Evolutionary conservation across 2,888 invertebrate genomes (phyloP), one percentile per base, ranked within the genome.

Genomic region (Brachylomia viminalis): DNA sequence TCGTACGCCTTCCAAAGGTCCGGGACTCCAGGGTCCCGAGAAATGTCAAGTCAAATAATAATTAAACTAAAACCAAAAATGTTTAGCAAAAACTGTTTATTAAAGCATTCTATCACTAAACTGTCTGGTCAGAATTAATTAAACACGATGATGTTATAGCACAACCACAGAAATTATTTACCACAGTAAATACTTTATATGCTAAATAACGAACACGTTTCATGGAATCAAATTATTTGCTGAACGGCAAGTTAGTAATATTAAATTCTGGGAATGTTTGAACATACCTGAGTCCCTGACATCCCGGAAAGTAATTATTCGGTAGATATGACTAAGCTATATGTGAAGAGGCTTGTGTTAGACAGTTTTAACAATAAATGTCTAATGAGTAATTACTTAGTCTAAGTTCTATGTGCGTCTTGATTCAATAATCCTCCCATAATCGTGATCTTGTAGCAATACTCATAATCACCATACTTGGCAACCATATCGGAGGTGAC

Each of bases 201-300:
- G n/a, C n/a, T 20, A 54, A 76, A 61, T 73, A 67, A 62, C 45
- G 23, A 64, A 42, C 47, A 77, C 47, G n/a, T 66, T 70, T 76
- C 59, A 56, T 49, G 33, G 11, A 66, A 70, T 65, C 52, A 80
- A 59, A 70, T 71, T 80, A 71, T 52, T 58, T 33, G 38, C 11
- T 61, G 33, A 42, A 66, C 27, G 30, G 61, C 13, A 67, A 80
- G 61, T 76, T 81, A 27, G 47, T 15, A 45, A 70, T 62, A 76
- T 81, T 61, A 52, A 76, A 80, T 81, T 77, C 42, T 10, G 54
- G 15, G 71, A 79, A 71, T n/a, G 47, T 79, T 30, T 42, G 74
- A 61, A 42, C 47, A n/a, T 58, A 79, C 8, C 68, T 61, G 30
- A 52, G 27, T 77, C 52, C 38, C 33, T 54, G 71, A 58, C 66